Base-by-base conservation (phyloP, 2,797 vertebrate species). In the Oreonectes daqikongensis region DNA sequence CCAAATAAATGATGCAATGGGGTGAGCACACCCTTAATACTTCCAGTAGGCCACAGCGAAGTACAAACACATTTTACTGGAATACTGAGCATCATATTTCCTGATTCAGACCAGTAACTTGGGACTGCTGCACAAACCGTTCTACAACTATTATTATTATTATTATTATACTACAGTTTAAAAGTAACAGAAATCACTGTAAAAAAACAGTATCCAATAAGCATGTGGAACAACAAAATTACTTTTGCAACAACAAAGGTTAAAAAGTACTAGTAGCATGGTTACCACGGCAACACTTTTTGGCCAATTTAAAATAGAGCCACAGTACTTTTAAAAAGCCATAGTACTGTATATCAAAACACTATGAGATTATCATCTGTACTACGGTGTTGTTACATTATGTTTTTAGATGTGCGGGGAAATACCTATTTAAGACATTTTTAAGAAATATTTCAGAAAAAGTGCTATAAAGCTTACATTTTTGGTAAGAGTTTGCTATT, bases 31-130 rank as follows among this genome's bases (percentile, higher is more conserved):
- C 9, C 10, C 35, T 42, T 57, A 28, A 70, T 28, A 70, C 42
- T 35, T 42, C 38, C 35, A 40, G 68, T 40, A 0, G 8, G 20
- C 22, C 9, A 26, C 32, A 40, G 9, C 32, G 17, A 5, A 38
- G 30, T 53, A 32, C 35, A 57, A 28, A 28, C 22, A 38, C 2
- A 30, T 20, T 61, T 59, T 30, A 30, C 55, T 59, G 55, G 55
- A 30, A 59, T 59, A 18, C n/a, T 35, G 30, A n/a, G 59, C 32
- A 61, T 61, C 32, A 61, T 20, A 38, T 59, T 59, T 59, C 55
- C 26, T 17, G 55, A 30, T 18, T 17, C 24, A 55, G 5, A 55
- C 26, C 28, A 60, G 26, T 30, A 32, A 2, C 14, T 60, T 32
- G 38, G 15, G 55, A 38, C 30, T 3, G 9, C 30, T 3, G 9